Percentiles rank a stretch among this genome's conserved stretches.
phyloP scores from a whole-genome alignment of 2,113 vertebrate species.

The Pipa parva region DNA sequence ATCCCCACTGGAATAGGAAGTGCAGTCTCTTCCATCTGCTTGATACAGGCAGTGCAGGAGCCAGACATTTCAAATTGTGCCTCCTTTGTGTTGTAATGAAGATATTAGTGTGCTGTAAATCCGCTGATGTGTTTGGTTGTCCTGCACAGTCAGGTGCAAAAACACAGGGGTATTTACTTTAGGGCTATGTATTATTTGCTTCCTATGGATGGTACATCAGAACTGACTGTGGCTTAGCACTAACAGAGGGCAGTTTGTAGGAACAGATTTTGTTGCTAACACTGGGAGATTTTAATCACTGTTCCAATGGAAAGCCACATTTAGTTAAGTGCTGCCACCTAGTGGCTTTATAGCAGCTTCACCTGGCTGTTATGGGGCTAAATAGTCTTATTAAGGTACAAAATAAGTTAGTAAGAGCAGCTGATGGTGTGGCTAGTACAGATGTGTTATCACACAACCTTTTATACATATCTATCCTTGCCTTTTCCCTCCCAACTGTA shows the following conservation, averaged over 20 bases:
- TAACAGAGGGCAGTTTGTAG: neutral
- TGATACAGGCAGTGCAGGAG: constrained; percentile 24
- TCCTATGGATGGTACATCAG: constrained; percentile 3
- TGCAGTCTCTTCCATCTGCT: constrained; percentile 12
- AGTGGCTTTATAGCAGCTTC: constrained; percentile 10
- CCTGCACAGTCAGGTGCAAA: constrained; percentile 9
- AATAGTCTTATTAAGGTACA: constrained; percentile 1
- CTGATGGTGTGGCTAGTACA: constrained; percentile 23
- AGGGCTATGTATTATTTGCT: constrained; percentile 38
- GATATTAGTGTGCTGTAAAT: constrained; percentile 16
- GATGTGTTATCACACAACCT: constrained; percentile 22
- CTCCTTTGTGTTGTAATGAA: neutral
- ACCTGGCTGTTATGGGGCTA: constrained; percentile 6
- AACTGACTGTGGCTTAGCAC: neutral
- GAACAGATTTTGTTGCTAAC: neutral
- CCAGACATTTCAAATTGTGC: neutral
- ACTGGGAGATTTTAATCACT: constrained; percentile 2
- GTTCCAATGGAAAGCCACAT: constrained; percentile 2
- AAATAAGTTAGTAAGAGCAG: neutral
- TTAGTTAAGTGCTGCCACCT: constrained; percentile 15
- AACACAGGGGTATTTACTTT: constrained; percentile 17
- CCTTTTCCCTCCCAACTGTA: constrained; percentile 24
- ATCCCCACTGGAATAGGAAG: constrained; percentile 13
- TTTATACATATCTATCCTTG: constrained; percentile 36
- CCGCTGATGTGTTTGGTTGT: constrained; percentile 24